Evolutionary conservation across 2,888 invertebrate species (phyloP).

Genomic region (Zaprionus bogoriensis): DNA sequence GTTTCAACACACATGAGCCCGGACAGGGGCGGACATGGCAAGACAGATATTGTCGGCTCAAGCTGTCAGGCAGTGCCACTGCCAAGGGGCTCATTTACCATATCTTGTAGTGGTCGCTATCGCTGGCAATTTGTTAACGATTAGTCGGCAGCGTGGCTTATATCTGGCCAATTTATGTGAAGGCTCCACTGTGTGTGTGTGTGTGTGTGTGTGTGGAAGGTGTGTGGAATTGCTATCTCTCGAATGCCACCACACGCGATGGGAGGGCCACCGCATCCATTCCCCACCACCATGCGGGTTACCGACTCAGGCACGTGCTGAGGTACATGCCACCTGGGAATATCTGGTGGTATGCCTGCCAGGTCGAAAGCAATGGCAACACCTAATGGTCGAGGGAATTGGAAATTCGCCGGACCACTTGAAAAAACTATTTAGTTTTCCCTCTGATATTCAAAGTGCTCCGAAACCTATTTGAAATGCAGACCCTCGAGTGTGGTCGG

Average conservation of each 20-base stretch:
- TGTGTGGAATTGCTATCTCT: slow-evolving; percentile 24
- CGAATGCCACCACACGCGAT: slow-evolving; percentile 31
- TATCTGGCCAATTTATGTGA: slow-evolving; percentile 17
- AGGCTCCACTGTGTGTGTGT: slow-evolving; percentile 3
- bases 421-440: not conserved
- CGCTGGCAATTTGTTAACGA: slow-evolving; percentile 72
- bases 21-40: not conserved
- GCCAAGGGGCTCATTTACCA: slow-evolving; percentile 40
- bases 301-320: slow-evolving; percentile 42
- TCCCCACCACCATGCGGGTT: slow-evolving; percentile 38
- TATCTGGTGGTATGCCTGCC: slow-evolving; percentile 18
- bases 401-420: slow-evolving; percentile 14
- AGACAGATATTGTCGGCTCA: too few relatives aligned
- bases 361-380: slow-evolving; percentile 23
- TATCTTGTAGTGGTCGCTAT: slow-evolving; percentile 57
- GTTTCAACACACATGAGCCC: not conserved
- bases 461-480: slow-evolving; percentile 11
- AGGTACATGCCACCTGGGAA: slow-evolving; percentile 37
- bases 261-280: too few relatives aligned
- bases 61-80: slow-evolving; percentile 16
- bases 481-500: not conserved
- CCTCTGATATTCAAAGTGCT: not conserved
- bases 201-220: not conserved
- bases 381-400: slow-evolving; percentile 19
- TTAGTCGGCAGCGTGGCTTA: slow-evolving; percentile 52